Conservation (phyloP, 2,888 invertebrate species). For the Drosophila picticornis region DNA sequence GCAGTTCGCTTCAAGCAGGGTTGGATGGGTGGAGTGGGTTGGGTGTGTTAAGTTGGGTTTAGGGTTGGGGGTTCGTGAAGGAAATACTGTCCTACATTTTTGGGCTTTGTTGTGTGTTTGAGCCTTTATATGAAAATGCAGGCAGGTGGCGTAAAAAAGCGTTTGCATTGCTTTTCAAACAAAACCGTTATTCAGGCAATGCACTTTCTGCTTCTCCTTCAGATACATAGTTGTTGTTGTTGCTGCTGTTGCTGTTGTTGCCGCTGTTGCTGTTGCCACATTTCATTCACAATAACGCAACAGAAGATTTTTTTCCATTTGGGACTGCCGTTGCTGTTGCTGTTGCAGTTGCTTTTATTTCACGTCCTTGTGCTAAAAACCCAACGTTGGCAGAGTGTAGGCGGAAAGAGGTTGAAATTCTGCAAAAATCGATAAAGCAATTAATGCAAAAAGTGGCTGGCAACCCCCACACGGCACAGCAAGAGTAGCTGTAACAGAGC, state of each 20-base stretch:
- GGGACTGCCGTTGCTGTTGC: constrained; percentile 45
- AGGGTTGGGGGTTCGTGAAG: background rate
- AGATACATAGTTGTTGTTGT: constrained; percentile 27
- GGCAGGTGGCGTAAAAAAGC: constrained; percentile 60
- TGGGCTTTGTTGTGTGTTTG: constrained; percentile 60
- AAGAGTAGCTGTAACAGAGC: constrained; percentile 23
- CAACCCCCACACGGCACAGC: constrained; percentile 41
- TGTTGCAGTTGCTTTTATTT: constrained; percentile 44
- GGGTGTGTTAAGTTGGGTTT: too few relatives aligned
- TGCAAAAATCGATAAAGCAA: constrained; percentile 81
- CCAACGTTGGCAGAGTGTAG: constrained; percentile 24
- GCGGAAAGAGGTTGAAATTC: constrained; percentile 40
- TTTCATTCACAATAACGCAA: constrained; percentile 59
- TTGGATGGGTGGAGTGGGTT: constrained; percentile 4
- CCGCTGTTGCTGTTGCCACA: constrained; percentile 40
- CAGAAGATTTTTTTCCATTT: constrained; percentile 49
- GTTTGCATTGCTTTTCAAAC: constrained; percentile 59
- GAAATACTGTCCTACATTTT: constrained; percentile 69
- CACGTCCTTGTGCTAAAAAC: constrained; percentile 75
- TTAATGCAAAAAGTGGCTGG: constrained; percentile 77
- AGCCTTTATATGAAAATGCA: constrained; percentile 38
- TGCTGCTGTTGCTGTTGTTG: constrained; percentile 19
- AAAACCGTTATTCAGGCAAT: constrained; percentile 55
- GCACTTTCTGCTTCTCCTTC: constrained; percentile 52
- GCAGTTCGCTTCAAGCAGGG: constrained; percentile 6